Base-by-base conservation (phyloP, 2,113 vertebrate species). In the Craseonycteris thonglongyai region DNA sequence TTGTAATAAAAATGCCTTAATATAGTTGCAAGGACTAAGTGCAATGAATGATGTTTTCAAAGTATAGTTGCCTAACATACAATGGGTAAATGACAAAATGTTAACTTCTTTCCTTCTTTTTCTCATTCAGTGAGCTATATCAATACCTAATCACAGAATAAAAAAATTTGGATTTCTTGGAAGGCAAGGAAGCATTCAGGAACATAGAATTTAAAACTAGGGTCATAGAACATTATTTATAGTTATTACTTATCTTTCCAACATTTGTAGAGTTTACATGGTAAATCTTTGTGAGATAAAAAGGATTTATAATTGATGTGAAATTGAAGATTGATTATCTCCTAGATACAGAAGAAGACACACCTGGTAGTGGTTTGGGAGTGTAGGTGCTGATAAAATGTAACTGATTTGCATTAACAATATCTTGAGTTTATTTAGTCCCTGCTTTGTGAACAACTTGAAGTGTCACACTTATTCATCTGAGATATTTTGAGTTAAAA, bases 371-470 rank as follows among this genome's bases (percentile, higher is more conserved):
- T 95, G 26, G 24, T 87, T 91, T 95, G 71, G 59, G 79, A 95
- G 2, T 42, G 0, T 65, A 90, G 93, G 30, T 78, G 59, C 72
- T 85, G 85, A 86, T 74, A 85, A 88, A 88, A 91, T 30, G 18
- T 88, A 63, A 75, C n/a, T 96, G 15, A 93, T 97, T 96, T 95
- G 58, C 86, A 97, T 94, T 63, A 66, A 91, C 59, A 75, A 49
- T 96, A 94, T 89, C 87, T 95, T 94, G 40, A 93, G n/a, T 87
- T 96, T 95, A 94, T 92, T 95, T 95, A 91, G 26, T 94, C 49
- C 33, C 49, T 93, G 78, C 42, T 92, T 88, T 81, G 81, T 91
- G 68, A 93, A 42, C 35, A 94, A 85, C n/a, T 84, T 82, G 63
- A 90, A 84, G 47, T 78, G 68, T 84, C 15, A 40, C 42, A 81